Evolutionary conservation across 37 sponge, comb jelly and placozoan genomes (phyloP), one percentile per base, ranked within the genome.

Genomic region (Cliona cf. orientalis): DNA sequence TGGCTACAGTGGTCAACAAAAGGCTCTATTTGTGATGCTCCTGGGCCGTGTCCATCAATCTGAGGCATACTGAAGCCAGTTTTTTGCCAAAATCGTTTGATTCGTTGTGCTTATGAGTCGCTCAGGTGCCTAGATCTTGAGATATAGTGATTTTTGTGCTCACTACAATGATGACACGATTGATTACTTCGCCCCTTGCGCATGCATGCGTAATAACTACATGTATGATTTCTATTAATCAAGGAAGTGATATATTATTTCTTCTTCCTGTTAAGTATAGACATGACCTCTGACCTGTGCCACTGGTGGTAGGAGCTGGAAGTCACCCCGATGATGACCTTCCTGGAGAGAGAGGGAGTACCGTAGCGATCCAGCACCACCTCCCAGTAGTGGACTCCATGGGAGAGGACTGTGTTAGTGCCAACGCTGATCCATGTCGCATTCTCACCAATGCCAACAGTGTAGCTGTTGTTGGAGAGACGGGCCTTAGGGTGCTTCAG

Each of bases 351-450:
- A 22, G 79, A 79, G 56, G 79, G 62, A 14, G 45, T 36, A 9
- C 86, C 86, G 64, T 79, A 86, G 21, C 72, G 78, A 39, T 86
- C 80, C 62, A 86, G 79, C 19, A 60, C 53, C 40, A 78, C 45
- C 41, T 86, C 86, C 86, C 86, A 86, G 73, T 78, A 86, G 79
- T 86, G 86, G 1, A 35, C 37, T 0, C 86, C 86, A 23, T 66
- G 80, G 37, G 63, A 75, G 34, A 86, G 79, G 11, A 86, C 66
- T 41, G 46, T 71, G 56, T 74, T 67, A 28, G 71, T 70, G 3
- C 86, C 86, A 23, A 78, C 72, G 57, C 73, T 79, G 17, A 86
- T 72, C 79, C 79, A 86, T 34, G 38, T 33, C 25, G 74, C 74
- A 62, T 78, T 78, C 57, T 78, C 79, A 11, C 86, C 86, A 35